These are phyloP conservation scores for Melanaphis sacchari DNA, from an alignment of 1,140 invertebrate species.

Conservation along the genomic window DNA sequence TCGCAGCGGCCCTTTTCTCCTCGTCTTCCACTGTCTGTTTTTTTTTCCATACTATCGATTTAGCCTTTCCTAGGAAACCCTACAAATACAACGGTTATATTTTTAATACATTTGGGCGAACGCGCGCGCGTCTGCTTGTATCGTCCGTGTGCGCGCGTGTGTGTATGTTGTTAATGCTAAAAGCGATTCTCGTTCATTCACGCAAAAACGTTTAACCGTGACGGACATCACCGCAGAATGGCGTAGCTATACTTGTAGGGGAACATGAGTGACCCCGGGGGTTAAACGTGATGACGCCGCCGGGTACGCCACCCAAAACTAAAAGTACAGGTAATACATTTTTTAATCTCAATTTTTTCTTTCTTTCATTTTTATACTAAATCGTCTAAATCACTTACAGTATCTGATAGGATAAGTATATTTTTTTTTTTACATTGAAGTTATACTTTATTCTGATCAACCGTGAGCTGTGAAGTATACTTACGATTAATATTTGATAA, in stretches of 20 bases:
- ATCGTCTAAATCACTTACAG: not conserved
- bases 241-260: slow-evolving; percentile 10
- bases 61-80: slow-evolving; percentile 42
- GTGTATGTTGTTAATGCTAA: not conserved
- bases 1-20: slow-evolving; percentile 17
- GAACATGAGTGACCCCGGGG: slow-evolving; percentile 53
- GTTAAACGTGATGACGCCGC: slow-evolving; percentile 53
- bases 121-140: slow-evolving; percentile 12
- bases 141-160: not conserved
- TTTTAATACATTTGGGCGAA: slow-evolving; percentile 22
- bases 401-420: not conserved
- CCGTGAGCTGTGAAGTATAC: no score
- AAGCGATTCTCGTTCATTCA: slow-evolving; percentile 43
- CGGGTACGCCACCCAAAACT: slow-evolving; percentile 45
- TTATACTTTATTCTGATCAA: not conserved
- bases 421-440: not conserved
- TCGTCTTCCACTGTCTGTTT: not conserved
- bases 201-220: slow-evolving; percentile 31
- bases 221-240: not conserved
- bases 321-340: slow-evolving; percentile 45
- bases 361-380: not conserved
- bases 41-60: slow-evolving; percentile 40
- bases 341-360: not conserved
- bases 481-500: not conserved
- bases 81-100: slow-evolving; percentile 17